Percentiles rank a stretch among this genome's conserved stretches.
These are phyloP conservation scores for Platycercus adscitus DNA, from an alignment of 2,113 vertebrate genomes.

Conservation along the genomic window DNA sequence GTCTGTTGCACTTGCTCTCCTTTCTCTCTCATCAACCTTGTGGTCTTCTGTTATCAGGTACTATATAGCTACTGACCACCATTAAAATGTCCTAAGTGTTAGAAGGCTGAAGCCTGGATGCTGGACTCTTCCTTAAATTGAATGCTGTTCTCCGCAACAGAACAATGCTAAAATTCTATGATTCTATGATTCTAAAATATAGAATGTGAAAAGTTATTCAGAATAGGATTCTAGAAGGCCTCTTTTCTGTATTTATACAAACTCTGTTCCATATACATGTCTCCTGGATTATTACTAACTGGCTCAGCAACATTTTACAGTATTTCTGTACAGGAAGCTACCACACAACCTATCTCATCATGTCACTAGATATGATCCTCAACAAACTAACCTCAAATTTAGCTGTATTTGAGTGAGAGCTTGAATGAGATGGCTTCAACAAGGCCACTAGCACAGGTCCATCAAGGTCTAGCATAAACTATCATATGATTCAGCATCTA, in stretches of 20 bases:
- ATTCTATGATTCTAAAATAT: neutral
- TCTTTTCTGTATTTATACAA: neutral
- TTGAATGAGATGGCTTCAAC: neutral
- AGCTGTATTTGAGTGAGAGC: neutral
- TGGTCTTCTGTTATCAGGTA: neutral
- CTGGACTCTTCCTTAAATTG: neutral
- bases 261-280: neutral
- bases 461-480: neutral
- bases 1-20: neutral
- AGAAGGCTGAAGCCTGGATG: neutral
- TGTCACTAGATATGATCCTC: neutral
- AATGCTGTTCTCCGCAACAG: neutral
- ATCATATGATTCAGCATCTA: neutral
- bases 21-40: neutral
- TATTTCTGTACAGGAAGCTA: neutral
- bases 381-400: neutral
- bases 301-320: neutral
- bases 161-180: neutral
- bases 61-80: neutral
- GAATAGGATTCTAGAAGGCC: neutral
- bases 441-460: neutral
- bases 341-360: neutral
- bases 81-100: neutral
- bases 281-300: neutral
- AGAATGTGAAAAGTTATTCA: neutral